Percentiles rank a stretch among this genome's conserved stretches.
These are phyloP conservation scores for Papilio dardanus DNA, from an alignment of 1,140 invertebrate species.

Conservation along the genomic window DNA sequence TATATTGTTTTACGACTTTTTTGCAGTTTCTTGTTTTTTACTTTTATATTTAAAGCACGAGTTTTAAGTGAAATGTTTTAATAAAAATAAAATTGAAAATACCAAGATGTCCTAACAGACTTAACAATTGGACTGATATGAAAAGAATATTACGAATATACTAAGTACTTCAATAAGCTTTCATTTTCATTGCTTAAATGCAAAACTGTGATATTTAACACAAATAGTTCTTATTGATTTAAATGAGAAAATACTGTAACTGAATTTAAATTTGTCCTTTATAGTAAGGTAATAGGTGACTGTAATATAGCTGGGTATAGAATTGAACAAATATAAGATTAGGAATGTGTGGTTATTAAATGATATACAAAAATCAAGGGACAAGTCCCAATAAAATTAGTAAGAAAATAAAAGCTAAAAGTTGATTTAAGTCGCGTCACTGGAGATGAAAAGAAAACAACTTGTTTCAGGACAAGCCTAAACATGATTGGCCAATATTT, in stretches of 20 bases:
- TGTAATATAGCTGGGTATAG: background rate
- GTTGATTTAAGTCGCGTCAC: background rate
- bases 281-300: background rate
- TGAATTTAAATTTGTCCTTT: background rate
- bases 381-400: background rate
- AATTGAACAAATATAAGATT: background rate
- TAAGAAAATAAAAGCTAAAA: background rate
- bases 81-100: background rate
- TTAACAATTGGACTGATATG: background rate
- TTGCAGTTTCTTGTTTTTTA: background rate
- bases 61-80: background rate
- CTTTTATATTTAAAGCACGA: background rate
- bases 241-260: no score
- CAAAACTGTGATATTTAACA: background rate
- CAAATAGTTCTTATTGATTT: background rate
- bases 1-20: slow-evolving; percentile 15
- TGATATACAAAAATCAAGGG: background rate
- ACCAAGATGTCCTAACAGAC: background rate
- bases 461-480: background rate
- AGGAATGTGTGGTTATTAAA: background rate
- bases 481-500: slow-evolving; percentile 17
- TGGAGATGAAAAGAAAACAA: no score
- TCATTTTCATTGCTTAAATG: background rate
- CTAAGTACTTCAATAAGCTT: background rate
- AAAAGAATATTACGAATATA: background rate